Conservation (phyloP, 2,888 invertebrate species). For the Iphiclides podalirius region DNA sequence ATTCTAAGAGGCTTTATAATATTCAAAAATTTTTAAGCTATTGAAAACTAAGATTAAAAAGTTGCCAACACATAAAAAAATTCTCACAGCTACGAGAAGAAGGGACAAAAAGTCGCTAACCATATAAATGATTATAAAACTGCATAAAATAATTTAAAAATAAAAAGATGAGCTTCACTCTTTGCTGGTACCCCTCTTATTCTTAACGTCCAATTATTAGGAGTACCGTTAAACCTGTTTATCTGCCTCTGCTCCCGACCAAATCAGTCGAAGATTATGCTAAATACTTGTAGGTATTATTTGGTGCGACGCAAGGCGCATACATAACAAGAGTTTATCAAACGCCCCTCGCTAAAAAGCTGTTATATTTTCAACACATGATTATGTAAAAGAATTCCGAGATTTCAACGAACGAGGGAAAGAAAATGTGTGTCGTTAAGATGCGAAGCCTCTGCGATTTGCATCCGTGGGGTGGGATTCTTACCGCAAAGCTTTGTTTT, state of each 20-base stretch:
- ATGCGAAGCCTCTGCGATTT: slow-evolving; percentile 58
- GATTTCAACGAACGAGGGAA: slow-evolving; percentile 59
- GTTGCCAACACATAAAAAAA: too few relatives aligned
- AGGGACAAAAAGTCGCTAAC: too few relatives aligned
- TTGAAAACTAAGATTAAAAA: too few relatives aligned
- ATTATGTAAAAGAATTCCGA: slow-evolving; percentile 77
- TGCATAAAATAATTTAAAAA: slow-evolving; percentile 2
- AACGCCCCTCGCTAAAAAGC: slow-evolving; percentile 62
- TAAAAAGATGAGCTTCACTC: neutral
- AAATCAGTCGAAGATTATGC: slow-evolving; percentile 64
- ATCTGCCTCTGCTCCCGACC: slow-evolving; percentile 35
- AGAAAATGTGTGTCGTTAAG: slow-evolving; percentile 71
- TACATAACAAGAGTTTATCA: slow-evolving; percentile 62
- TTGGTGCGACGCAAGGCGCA: slow-evolving; percentile 49
- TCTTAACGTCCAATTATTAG: slow-evolving; percentile 5
- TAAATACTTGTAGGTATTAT: slow-evolving; percentile 66
- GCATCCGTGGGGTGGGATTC: slow-evolving; percentile 45
- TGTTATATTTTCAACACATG: slow-evolving; percentile 77
- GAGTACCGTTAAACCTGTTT: slow-evolving; percentile 37
- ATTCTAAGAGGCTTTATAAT: slow-evolving; percentile 29
- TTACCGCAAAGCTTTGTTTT: slow-evolving; percentile 23
- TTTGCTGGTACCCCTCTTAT: neutral
- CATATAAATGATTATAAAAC: too few relatives aligned
- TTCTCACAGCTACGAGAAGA: too few relatives aligned
- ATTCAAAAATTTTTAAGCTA: slow-evolving; percentile 20